Percentiles rank a stretch among this genome's conserved stretches.
phyloP scores from a whole-genome alignment of 2,888 invertebrate species.

The Platypus cylindrus region DNA sequence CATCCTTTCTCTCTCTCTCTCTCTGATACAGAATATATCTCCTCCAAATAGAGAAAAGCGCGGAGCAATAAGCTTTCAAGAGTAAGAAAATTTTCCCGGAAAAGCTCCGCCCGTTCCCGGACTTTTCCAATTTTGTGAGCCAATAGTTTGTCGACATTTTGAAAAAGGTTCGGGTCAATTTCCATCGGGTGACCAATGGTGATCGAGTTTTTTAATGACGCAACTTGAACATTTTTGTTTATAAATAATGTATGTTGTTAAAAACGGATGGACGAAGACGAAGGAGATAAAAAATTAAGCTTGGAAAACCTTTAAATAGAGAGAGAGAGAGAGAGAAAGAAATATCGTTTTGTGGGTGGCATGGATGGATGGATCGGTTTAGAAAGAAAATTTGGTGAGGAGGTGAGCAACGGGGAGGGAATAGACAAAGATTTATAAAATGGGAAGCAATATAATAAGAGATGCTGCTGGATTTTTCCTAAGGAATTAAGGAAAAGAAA shows the following conservation, averaged over 20 bases:
- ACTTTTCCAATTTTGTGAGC: constrained; percentile 23
- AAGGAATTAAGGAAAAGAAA: constrained; percentile 12
- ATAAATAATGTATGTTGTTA: constrained; percentile 36
- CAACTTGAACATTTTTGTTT: constrained; percentile 32
- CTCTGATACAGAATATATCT: constrained; percentile 8
- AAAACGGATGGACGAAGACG: constrained; percentile 23
- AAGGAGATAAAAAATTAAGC: constrained; percentile 20
- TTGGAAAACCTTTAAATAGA: constrained; percentile 17
- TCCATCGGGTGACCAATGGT: constrained; percentile 30
- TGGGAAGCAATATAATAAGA: no score
- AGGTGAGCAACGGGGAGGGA: no score
- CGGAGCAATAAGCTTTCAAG: constrained; percentile 10
- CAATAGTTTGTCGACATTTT: constrained; percentile 28
- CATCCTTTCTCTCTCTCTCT: no score
- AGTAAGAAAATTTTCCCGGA: constrained; percentile 12
- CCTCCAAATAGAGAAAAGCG: constrained; percentile 13
- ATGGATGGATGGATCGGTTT: no score
- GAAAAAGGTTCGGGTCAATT: constrained; percentile 34
- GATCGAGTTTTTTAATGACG: constrained; percentile 29
- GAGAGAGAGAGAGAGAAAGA: no score
- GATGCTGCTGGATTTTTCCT: constrained; percentile 10
- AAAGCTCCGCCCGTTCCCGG: constrained; percentile 18
- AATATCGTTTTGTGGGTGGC: constrained; percentile 19
- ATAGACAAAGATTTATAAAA: no score
- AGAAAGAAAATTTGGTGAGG: no score